Conservation (phyloP, 2,113 vertebrate genomes). For the Rhabdomys dilectus region DNA sequence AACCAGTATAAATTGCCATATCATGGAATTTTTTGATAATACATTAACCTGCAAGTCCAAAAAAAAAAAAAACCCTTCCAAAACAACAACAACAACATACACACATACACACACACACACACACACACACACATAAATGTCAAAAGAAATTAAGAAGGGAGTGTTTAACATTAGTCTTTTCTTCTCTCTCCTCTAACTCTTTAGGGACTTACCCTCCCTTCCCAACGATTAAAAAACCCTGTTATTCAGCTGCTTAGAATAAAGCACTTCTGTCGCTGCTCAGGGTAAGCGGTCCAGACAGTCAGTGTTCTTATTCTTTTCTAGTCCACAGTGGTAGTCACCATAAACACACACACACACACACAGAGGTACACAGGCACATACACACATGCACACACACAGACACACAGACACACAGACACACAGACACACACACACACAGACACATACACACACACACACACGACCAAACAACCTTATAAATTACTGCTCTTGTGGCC, state of each 20-base stretch:
- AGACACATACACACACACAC: background rate
- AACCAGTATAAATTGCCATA: constrained; percentile 13
- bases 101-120: background rate
- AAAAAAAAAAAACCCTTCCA: background rate
- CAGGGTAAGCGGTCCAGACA: background rate
- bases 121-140: background rate
- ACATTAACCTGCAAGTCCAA: background rate
- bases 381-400: background rate
- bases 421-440: fast-evolving
- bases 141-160: background rate
- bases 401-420: too few species aligned
- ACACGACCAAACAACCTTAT: constrained; percentile 52
- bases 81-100: background rate
- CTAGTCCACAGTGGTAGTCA: constrained; percentile 3
- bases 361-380: background rate
- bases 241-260: constrained; percentile 28
- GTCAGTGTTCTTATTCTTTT: constrained; percentile 33
- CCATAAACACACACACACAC: background rate
- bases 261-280: background rate
- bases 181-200: background rate
- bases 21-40: background rate
- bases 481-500: constrained; percentile 59
- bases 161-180: constrained; percentile 25
- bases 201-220: background rate
- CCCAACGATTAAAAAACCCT: background rate